Base-by-base conservation (phyloP, 2,113 vertebrate species). In the Larimichthys polyactis region DNA sequence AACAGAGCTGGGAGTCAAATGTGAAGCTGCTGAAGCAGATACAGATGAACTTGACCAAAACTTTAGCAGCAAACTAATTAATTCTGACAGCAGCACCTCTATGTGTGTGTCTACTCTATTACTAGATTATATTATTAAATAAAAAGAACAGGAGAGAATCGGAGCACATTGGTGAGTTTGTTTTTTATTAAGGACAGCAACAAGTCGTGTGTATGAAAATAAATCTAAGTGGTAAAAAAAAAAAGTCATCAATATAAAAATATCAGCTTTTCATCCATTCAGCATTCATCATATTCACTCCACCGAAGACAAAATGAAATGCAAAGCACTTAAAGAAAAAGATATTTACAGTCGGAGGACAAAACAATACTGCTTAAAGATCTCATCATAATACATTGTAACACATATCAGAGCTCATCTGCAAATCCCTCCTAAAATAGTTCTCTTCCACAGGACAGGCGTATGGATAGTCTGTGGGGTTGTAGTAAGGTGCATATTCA, bases 371-470 rank as follows among this genome's bases (percentile, higher is more conserved):
- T 70, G 66, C 51, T 40, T 4, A 29, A 19, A 1, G 29, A 44
- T 67, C 86, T 24, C 67, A 91, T 94, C 96, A 99, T 94, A 96
- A 95, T 1, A 85, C 66, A 40, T 92, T 90, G 79, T 97, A 98
- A 90, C 96, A 98, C 85, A 93, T 85, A 44, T 98, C 96, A 3
- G 96, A 95, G 90, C 72, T 82, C 71, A 83, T 83, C 5, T 78
- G 91, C 62, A 94, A 79, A 71, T 97, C 97, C 83, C 94, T 95
- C 73, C 89, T 95, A 55, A 93, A 97, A 86, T 95, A 96, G 72
- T 93, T 94, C 0, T 96, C 94, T 0, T 96, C 64, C 14, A 79
- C 62, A 0, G 96, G 75, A 0, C 94, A 90, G 5, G 93, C 32
- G 32, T 95, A 93, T 5, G 71, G 1, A 85, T 88, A 97, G 94